Evolutionary conservation across 2,797 vertebrate species (phyloP).

Genomic region (Aulostomus chinensis): DNA sequence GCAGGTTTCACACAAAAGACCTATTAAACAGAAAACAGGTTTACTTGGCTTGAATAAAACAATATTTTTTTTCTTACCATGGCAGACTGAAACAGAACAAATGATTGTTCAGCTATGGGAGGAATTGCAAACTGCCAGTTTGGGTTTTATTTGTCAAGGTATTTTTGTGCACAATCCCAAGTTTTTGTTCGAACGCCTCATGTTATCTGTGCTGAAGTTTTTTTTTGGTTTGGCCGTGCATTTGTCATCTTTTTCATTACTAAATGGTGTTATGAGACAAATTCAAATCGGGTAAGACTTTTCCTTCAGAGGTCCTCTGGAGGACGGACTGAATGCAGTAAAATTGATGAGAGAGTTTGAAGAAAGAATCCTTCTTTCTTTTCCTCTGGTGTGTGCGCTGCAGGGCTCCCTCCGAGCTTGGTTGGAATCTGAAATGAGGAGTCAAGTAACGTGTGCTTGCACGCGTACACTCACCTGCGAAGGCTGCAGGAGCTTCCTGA

Average conservation of each 20-base stretch:
- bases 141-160: too few relatives aligned
- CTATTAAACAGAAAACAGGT: too few relatives aligned
- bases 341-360: conserved; percentile 50
- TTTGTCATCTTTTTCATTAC: conserved; percentile 17
- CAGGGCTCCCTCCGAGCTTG: conserved; percentile 56
- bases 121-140: too few relatives aligned
- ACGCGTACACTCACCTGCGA: not conserved
- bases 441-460: conserved; percentile 19
- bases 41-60: too few relatives aligned
- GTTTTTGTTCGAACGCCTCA: too few relatives aligned
- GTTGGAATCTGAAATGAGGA: conserved; percentile 60
- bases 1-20: too few relatives aligned
- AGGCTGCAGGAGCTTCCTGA: not conserved
- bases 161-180: too few relatives aligned
- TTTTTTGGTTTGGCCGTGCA: too few relatives aligned
- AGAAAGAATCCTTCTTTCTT: conserved; percentile 29
- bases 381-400: conserved; percentile 48
- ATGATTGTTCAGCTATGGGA: too few relatives aligned
- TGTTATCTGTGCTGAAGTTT: too few relatives aligned
- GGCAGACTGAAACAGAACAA: too few relatives aligned
- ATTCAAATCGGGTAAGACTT: conserved; percentile 26
- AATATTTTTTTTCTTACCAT: too few relatives aligned
- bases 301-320: conserved; percentile 37
- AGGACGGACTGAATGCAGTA: conserved; percentile 20
- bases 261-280: conserved; percentile 18